Evolutionary conservation across 1,140 invertebrate species (phyloP).

Genomic region (Brachionus paranguensis): DNA sequence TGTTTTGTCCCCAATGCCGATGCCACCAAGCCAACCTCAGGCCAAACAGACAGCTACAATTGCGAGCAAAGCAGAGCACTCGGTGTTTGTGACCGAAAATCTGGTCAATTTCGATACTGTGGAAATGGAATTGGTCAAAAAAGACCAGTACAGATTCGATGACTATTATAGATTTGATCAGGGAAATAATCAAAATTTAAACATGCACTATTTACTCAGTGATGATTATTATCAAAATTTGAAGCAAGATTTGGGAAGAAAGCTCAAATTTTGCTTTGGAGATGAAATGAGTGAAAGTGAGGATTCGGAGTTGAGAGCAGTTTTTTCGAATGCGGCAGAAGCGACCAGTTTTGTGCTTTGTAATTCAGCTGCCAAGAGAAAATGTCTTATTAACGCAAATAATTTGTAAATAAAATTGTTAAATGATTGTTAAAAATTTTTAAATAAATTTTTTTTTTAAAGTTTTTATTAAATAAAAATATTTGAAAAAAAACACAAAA

Average conservation of each 20-base stretch:
- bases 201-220: neutral
- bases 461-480: neutral
- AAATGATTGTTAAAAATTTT: neutral
- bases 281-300: neutral
- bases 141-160: neutral
- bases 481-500: neutral
- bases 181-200: neutral
- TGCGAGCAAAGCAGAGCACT: neutral
- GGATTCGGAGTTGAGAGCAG: neutral
- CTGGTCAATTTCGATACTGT: neutral
- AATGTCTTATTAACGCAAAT: neutral
- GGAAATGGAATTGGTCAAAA: slow-evolving; percentile 13
- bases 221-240: slow-evolving; percentile 24
- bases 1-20: neutral
- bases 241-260: neutral
- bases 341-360: neutral
- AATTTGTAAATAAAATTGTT: slow-evolving; percentile 24
- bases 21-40: neutral
- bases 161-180: slow-evolving; percentile 17
- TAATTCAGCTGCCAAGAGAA: neutral
- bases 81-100: neutral
- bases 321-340: neutral
- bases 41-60: neutral
- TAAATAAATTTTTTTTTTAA: neutral
- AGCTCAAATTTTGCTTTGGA: neutral